phyloP scores from a whole-genome alignment of 2,888 invertebrate species.

The Nomada fucata region DNA sequence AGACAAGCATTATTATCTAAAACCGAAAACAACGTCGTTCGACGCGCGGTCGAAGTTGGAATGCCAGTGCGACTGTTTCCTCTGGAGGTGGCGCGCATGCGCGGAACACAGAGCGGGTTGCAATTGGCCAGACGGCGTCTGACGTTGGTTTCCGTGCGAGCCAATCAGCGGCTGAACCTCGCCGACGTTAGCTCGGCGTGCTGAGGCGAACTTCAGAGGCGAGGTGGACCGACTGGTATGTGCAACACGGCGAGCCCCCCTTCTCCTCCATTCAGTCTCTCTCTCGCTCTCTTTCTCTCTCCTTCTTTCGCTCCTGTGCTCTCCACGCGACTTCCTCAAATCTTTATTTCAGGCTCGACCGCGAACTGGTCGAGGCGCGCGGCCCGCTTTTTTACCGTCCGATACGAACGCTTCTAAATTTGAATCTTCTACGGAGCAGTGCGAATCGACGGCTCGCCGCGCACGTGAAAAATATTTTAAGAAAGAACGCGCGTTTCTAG shows the following conservation, averaged over 20 bases:
- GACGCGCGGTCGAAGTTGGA: constrained; percentile 52
- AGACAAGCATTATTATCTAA: not conserved
- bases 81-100: constrained; percentile 46
- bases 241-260: constrained; percentile 55
- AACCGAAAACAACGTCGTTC: constrained; percentile 34
- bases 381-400: constrained; percentile 74
- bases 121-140: constrained; percentile 70
- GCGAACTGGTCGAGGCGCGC: constrained; percentile 76
- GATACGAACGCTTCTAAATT: constrained; percentile 75
- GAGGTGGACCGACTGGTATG: constrained; percentile 75
- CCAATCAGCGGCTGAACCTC: constrained; percentile 74
- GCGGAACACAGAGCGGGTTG: constrained; percentile 16
- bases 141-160: constrained; percentile 78
- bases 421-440: constrained; percentile 68
- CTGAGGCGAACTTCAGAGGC: constrained; percentile 68
- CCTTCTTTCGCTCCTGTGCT: constrained; percentile 55
- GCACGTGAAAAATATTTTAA: constrained; percentile 75
- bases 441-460: constrained; percentile 64
- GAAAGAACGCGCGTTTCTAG: constrained; percentile 76
- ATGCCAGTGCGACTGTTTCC: constrained; percentile 40
- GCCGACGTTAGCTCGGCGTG: constrained; percentile 69
- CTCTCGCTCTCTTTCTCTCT: constrained; percentile 37
- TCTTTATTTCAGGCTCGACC: constrained; percentile 78
- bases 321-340: constrained; percentile 74
- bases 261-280: constrained; percentile 43